Conservation (phyloP, 2,888 invertebrate genomes). For the Nasonia oneida region DNA sequence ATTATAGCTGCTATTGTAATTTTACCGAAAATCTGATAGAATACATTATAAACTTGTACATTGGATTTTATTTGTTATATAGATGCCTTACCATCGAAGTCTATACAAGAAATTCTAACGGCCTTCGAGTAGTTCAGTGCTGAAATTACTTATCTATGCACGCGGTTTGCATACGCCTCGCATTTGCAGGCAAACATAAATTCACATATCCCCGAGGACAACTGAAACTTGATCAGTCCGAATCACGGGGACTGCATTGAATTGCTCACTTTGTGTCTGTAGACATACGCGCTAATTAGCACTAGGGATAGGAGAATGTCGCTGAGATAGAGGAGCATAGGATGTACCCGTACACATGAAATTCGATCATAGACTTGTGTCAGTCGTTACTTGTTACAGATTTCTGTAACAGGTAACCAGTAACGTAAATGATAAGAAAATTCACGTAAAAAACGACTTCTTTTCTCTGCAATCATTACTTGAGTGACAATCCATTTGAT, state of each 20-base stretch:
- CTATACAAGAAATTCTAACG: background rate
- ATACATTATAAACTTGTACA: too few relatives aligned
- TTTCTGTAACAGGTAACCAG: too few relatives aligned
- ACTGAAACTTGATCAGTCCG: conserved; percentile 14
- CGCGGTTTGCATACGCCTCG: background rate
- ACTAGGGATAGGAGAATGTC: background rate
- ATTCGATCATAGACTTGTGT: background rate
- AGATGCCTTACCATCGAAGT: background rate
- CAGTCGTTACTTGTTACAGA: background rate
- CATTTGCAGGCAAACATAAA: background rate
- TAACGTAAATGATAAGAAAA: too few relatives aligned
- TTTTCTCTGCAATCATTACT: background rate
- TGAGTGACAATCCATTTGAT: background rate
- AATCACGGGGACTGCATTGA: background rate
- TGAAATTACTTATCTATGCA: background rate
- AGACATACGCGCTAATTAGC: conserved; percentile 1
- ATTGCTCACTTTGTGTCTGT: background rate
- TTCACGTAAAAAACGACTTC: background rate
- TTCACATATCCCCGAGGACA: background rate
- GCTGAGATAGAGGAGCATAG: background rate
- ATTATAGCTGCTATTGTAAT: too few relatives aligned
- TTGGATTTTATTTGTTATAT: too few relatives aligned
- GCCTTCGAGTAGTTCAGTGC: background rate
- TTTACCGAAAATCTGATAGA: too few relatives aligned
- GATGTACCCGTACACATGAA: background rate